Conservation (phyloP, 92 coral and sea anemone species). For the Phenganax subtilis region DNA sequence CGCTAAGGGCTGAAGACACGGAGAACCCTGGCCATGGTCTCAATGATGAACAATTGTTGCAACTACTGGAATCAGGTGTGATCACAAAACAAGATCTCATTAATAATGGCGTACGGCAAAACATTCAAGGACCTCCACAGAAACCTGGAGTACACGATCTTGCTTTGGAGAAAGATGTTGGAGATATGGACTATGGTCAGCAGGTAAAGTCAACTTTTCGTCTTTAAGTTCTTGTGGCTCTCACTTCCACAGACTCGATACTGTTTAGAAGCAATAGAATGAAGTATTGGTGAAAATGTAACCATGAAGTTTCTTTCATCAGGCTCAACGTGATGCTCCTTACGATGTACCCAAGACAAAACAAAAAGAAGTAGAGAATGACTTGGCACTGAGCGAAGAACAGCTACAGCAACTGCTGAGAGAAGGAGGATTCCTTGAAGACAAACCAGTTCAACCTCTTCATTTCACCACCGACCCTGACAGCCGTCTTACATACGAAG, state of each 20-base stretch:
- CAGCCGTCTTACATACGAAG: neutral
- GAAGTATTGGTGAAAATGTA: neutral
- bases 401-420: conserved; percentile 2
- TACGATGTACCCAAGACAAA: neutral
- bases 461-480: neutral
- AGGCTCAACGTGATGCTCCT: neutral
- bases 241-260: no score
- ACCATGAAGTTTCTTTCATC: neutral
- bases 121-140: neutral
- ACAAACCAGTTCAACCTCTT: neutral
- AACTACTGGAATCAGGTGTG: conserved; percentile 16
- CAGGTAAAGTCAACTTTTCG: neutral
- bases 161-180: neutral
- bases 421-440: conserved; percentile 5
- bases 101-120: neutral
- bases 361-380: neutral
- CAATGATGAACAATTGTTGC: neutral
- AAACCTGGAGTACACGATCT: neutral
- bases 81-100: conserved; percentile 18
- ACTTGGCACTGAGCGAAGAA: conserved; percentile 1
- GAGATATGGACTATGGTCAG: neutral
- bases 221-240: no score
- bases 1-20: no score
- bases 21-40: neutral
- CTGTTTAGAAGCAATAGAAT: neutral